Conservation (phyloP, 2,888 invertebrate species). For the Volucella zonaria region DNA sequence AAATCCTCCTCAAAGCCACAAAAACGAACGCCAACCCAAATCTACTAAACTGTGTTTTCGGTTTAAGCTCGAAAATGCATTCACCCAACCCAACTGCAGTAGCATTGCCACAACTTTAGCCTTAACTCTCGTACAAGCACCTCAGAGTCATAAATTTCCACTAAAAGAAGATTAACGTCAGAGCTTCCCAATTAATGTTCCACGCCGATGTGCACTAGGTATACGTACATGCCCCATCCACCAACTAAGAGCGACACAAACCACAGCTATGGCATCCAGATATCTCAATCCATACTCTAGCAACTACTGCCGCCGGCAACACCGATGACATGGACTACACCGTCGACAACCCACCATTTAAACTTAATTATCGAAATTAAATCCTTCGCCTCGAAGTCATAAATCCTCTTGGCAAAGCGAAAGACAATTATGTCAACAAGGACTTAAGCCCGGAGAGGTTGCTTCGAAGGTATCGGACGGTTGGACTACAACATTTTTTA, state of each 20-base stretch:
- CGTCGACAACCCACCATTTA: conserved; percentile 61
- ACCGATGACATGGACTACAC: conserved; percentile 7
- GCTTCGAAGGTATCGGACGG: not conserved
- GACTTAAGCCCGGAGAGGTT: conserved; percentile 46
- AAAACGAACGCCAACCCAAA: conserved; percentile 17
- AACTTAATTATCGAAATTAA: conserved; percentile 73
- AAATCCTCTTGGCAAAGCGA: conserved; percentile 65
- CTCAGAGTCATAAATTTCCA: conserved; percentile 63
- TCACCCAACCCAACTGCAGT: conserved; percentile 20
- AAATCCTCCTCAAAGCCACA: conserved; percentile 13
- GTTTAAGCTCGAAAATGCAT: conserved; percentile 36
- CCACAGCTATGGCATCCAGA: too few relatives aligned
- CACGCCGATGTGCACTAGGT: conserved; percentile 2
- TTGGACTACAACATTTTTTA: not conserved
- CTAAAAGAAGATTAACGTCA: conserved; percentile 66
- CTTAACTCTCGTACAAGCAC: conserved; percentile 17
- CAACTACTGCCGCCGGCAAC: conserved; percentile 5
- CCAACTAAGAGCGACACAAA: too few relatives aligned
- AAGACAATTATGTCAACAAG: conserved; percentile 73
- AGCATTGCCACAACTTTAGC: conserved; percentile 29
- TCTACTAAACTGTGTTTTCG: conserved; percentile 10
- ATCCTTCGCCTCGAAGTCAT: conserved; percentile 69
- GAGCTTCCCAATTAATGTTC: conserved; percentile 65
- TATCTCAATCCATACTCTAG: conserved; percentile 17
- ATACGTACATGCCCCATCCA: too few relatives aligned